A percentile compares a stretch with the other conserved stretches of the same genome.
phyloP scores from a whole-genome alignment of 2,113 vertebrate genomes.

The Australoheros scitulus region DNA sequence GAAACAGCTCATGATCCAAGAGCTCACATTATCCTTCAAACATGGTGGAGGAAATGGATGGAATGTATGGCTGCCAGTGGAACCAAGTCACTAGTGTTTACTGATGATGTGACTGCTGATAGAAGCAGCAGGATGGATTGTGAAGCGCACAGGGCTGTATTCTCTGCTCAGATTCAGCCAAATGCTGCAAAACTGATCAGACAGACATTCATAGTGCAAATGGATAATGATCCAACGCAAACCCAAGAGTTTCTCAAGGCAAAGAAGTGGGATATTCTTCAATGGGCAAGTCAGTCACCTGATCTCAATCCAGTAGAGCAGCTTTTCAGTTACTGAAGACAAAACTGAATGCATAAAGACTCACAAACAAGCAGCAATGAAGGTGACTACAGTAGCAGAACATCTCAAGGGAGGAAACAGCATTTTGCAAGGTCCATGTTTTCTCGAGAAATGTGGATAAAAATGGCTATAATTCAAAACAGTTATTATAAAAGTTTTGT shows the following conservation, averaged over 20 bases:
- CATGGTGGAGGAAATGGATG: neutral
- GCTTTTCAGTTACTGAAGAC: neutral
- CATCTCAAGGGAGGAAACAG: neutral
- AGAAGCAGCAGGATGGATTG: neutral
- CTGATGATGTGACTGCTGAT: neutral
- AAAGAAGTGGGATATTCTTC: neutral
- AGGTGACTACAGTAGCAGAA: neutral
- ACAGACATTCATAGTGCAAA: neutral
- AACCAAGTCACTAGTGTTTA: neutral
- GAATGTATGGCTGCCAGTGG: neutral
- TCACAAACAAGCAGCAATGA: neutral
- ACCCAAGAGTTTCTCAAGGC: neutral
- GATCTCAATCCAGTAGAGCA: neutral
- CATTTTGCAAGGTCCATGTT: neutral
- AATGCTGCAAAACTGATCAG: neutral
- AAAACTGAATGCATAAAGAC: neutral
- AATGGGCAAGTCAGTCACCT: neutral
- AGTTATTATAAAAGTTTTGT: neutral
- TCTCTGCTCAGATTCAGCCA: neutral
- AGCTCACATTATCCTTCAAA: neutral
- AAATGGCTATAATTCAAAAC: neutral
- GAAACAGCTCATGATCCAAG: neutral
- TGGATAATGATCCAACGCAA: neutral
- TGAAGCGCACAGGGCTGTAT: neutral
- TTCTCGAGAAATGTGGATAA: neutral